Evolutionary conservation across 1,140 invertebrate species (phyloP), one percentile per base, ranked within the genome.

Genomic region (Neodiprion virginianus): DNA sequence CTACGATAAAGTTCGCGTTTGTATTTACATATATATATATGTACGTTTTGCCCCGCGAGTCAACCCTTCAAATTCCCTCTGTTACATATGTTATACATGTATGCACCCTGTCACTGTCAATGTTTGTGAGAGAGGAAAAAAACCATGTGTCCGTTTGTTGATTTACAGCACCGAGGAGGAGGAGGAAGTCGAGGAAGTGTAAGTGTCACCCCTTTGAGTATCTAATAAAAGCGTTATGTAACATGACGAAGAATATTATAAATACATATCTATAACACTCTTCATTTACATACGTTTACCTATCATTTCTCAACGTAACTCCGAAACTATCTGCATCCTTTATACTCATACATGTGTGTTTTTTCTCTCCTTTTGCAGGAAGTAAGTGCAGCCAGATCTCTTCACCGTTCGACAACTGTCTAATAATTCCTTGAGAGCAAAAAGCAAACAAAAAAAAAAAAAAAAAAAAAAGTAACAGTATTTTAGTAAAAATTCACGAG

Each of bases 111-210:
- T 40, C 28, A 40, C 28, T 40, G 28, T 40, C 28, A 40, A 40
- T 40, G 28, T 40, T 40, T 40, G 28, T 5, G 28, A 40, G 1
- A 40, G 28, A 40, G 28, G 5, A 40, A 40, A 40, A 40, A 61
- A 67, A 71, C 71, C 76, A 69, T 75, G 79, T 76, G 79, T 79
- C 78, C 72, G 66, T 86, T 72, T 75, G 83, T 83, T 83, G 50
- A 80, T 84, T 86, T 84, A 71, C 83, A 87, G 86, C 82, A 83
- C 80, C 79, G 86, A 87, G 79, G 86, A 87, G 84, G 86, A 87
- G 80, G 86, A 87, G 83, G 86, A 87, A 80, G 83, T 86, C 78
- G 85, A 85, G 72, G 85, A 87, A 87, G 85, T 87, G 86, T 87
- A 85, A 87, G 85, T 87, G 76, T 81, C 48, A 72, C 67, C 50